These are phyloP conservation scores for Tetragnatha versicolor DNA, from an alignment of 1,140 invertebrate genomes.

Conservation along the genomic window DNA sequence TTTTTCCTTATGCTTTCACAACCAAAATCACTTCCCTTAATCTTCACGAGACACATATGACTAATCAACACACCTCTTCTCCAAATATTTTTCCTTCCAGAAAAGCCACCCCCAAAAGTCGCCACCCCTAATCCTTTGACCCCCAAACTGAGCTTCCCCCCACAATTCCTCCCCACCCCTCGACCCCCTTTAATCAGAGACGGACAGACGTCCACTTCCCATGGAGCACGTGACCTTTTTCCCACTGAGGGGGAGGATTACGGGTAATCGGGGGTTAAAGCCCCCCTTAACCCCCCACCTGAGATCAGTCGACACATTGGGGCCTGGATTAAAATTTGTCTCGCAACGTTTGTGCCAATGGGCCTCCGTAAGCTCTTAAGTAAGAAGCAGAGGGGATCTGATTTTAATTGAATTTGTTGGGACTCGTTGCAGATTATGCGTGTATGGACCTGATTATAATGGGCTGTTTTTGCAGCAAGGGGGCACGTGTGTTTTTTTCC, in stretches of 20 bases:
- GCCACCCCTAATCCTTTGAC: slow-evolving; percentile 45
- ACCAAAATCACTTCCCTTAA: too few species aligned
- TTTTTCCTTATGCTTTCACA: too few species aligned
- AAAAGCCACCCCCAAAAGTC: too few species aligned
- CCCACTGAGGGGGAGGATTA: slow-evolving; percentile 16
- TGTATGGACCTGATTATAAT: slow-evolving; percentile 23
- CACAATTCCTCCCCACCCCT: background rate
- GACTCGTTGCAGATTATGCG: slow-evolving; percentile 13
- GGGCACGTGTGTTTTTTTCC: too few species aligned
- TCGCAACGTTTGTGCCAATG: background rate
- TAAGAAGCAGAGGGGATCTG: background rate
- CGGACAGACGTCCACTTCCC: slow-evolving; percentile 22
- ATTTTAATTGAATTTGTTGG: slow-evolving; percentile 47
- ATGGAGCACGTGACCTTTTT: slow-evolving; percentile 41
- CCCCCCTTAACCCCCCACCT: slow-evolving; percentile 9
- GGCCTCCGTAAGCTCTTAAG: slow-evolving; percentile 20
- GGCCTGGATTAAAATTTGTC: slow-evolving; percentile 37
- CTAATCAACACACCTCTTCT: background rate
- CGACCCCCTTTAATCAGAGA: background rate
- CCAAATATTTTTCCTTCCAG: background rate
- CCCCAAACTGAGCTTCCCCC: background rate
- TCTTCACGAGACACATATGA: background rate
- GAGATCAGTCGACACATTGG: slow-evolving; percentile 23
- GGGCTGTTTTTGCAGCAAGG: background rate
- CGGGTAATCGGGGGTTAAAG: slow-evolving; percentile 42